Evolutionary conservation across 2,797 vertebrate genomes (phyloP), one percentile per base, ranked within the genome.

Genomic region (Remorina albescens): DNA sequence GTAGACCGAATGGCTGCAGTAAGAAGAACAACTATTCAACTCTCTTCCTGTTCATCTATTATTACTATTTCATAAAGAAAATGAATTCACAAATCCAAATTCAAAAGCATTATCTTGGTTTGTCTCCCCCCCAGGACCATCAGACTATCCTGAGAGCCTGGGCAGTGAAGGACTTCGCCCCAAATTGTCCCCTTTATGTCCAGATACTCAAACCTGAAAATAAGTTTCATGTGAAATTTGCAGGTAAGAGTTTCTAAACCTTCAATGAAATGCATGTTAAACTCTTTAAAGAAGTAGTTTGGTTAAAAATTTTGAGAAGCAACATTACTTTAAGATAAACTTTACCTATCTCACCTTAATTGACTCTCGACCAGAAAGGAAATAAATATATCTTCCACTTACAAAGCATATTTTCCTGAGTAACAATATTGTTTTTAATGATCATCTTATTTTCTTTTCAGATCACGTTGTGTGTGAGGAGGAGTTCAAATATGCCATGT

Each of bases 201-300:
- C 97, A 98, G 91, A 98, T 98, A 71, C 90, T 98, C 60, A 98
- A 97, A 89, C 97, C 97, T 0, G 97, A 98, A 78, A 98, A 98
- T 68, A 98, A 97, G 82, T 97, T 98, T 23, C 97, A 98, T 0
- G 97, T 98, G 1, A 98, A 98, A 90, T 98, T 98, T 86, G 97
- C 97, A 1, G 97, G 97, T 97, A 80, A 84, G 76, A 34, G 4
- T 55, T 69, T 64, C 2, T 8, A 34, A 59, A 51, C 53, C 50
- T 18, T 42, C 5, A 30, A 16, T n/a, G 1, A 36, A n/a, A n/a
- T 58, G 44, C 18, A 26, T 2, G 7, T 26, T 2, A 26, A 2
- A 50, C 47, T 15, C 6, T 6, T 19, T 12, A 12, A 50, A 50
- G 47, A 50, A 26, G 16, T 26, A 50, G 6, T n/a, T n/a, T n/a